Conservation (phyloP, 2,113 vertebrate species). For the Eleginops maclovinus region DNA sequence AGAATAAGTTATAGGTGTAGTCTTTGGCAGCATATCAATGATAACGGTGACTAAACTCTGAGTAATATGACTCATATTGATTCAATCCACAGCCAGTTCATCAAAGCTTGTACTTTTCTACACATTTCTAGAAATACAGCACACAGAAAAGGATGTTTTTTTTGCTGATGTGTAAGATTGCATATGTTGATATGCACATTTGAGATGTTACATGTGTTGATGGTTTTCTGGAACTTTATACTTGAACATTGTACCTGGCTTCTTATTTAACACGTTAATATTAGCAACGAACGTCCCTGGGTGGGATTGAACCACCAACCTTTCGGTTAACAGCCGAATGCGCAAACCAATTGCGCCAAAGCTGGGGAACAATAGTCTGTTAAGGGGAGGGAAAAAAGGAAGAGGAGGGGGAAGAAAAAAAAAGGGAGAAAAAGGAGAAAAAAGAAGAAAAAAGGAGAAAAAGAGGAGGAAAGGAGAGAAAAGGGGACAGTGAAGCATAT, state of each 20-base stretch:
- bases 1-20: not conserved
- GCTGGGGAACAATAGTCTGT: too few relatives aligned
- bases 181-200: not conserved
- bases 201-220: too few relatives aligned
- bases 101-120: not conserved
- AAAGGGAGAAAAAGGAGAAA: too few relatives aligned
- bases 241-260: too few relatives aligned
- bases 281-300: slow-evolving; percentile 69
- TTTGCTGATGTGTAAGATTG: not conserved
- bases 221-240: too few relatives aligned
- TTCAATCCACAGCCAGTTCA: not conserved
- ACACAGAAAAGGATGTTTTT: not conserved
- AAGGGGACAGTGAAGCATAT: too few relatives aligned
- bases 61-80: not conserved
- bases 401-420: too few relatives aligned
- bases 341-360: slow-evolving; percentile 44
- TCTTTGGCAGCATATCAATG: not conserved
- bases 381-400: too few relatives aligned
- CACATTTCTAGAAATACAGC: not conserved
- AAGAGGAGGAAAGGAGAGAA: too few relatives aligned
- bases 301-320: slow-evolving; percentile 79
- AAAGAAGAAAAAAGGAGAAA: too few relatives aligned
- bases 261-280: too few relatives aligned
- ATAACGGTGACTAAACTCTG: not conserved
- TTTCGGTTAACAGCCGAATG: slow-evolving; percentile 78